Evolutionary conservation across 2,888 invertebrate genomes (phyloP).

Genomic region (Epinotia bilunana): DNA sequence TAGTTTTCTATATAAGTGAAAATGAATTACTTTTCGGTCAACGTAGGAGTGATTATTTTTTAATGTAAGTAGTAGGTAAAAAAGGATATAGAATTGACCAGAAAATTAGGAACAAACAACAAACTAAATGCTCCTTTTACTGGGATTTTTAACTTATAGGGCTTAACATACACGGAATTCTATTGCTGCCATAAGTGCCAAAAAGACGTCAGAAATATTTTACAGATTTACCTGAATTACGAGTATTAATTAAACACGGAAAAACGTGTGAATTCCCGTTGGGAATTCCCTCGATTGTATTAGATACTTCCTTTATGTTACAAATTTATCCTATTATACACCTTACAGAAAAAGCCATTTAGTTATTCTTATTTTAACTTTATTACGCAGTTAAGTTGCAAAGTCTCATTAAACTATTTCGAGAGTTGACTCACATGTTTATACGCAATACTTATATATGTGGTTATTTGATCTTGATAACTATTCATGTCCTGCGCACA

Average conservation of each 20-base stretch:
- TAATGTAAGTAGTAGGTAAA: no score
- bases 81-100: not conserved
- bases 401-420: slow-evolving; percentile 36
- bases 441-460: slow-evolving; percentile 32
- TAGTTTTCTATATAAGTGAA: no score
- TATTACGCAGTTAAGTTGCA: slow-evolving; percentile 18
- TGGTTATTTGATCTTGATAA: slow-evolving; percentile 35
- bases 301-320: not conserved
- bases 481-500: slow-evolving; percentile 42
- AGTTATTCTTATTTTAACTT: slow-evolving; percentile 22
- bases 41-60: no score
- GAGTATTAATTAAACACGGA: not conserved
- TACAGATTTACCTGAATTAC: not conserved
- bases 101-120: no score
- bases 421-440: slow-evolving; percentile 37
- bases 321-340: slow-evolving; percentile 4
- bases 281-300: slow-evolving; percentile 1
- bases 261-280: slow-evolving; percentile 11
- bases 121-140: no score
- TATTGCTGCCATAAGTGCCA: no score
- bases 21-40: no score
- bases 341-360: not conserved
- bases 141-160: no score
- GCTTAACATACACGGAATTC: no score
- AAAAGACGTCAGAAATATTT: not conserved